Evolutionary conservation across 1,140 invertebrate genomes (phyloP), one percentile per base, ranked within the genome.

Genomic region (Cepaea nemoralis): DNA sequence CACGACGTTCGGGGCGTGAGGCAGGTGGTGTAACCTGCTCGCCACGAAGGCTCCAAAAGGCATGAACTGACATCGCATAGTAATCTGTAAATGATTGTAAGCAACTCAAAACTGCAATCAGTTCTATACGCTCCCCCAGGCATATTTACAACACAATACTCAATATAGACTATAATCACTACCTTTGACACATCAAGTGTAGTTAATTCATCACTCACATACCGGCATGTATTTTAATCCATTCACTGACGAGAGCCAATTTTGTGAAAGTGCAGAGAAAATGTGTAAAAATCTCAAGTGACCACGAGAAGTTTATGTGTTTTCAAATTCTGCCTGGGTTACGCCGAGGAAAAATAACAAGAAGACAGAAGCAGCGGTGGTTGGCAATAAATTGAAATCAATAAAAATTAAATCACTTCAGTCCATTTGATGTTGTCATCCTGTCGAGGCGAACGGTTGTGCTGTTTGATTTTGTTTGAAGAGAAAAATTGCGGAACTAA

Each of bases 321-420:
- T 63, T 63, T 31, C 19, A 63, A 63, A 27, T 63, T 27, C 33
- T 6, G 12, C 2, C n/a, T 0, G 59, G 33, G 27, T 31, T 31
- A 31, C 6, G 59, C 1, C 6, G 33, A 63, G 33, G 33, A 63
- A 27, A 19, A 31, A 63, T 31, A 27, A 5, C 10, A 12, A 63
- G 27, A 63, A 63, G 16, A 27, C 8, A 55, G 50, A 55, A 55
- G 8, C 50, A 24, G 8, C 37, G 6, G 37, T n/a, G 33, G 70
- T 73, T 40, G 27, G 71, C 42, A 48, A 74, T 74, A 74, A 48
- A 74, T 48, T 27, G 42, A 74, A 74, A 74, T 74, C 71, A 45
- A 74, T 74, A n/a, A 19, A 74, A 74, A 74, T 48, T 42, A 74
- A 74, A 74, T 74, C 71, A 45, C 71, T 74, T 48, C 71, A 74